Base-by-base conservation (phyloP, 2,113 vertebrate genomes). In the Pungitius pungitius region DNA sequence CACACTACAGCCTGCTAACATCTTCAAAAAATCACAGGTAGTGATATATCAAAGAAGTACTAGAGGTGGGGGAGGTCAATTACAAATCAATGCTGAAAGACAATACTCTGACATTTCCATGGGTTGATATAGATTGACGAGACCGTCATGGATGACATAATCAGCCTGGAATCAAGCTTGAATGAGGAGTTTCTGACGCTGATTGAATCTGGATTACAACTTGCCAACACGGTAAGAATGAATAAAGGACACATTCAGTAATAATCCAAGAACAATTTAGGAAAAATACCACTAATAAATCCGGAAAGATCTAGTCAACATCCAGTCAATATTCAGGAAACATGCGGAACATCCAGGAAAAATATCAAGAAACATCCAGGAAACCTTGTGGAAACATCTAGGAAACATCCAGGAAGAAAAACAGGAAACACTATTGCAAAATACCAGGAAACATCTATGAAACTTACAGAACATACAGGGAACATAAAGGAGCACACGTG, bases 111-210 rank as follows among this genome's bases (percentile, higher is more conserved):
- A 35, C 33, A 35, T 5, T 35, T 8, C 1, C 33, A 80, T 69
- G 85, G 74, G 69, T 71, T 39, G 14, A 11, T 82, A 49, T 81
- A 97, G 96, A 94, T 96, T 56, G 95, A 96, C 64, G 95, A 95
- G 39, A 55, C 73, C 0, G 94, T 97, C 67, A 95, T 97, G 2
- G 94, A 96, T 92, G 96, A 96, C 87, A 94, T 97, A 89, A 96
- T 97, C 88, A 96, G 96, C 88, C 87, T 97, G 85, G 95, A 97
- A 64, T 97, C 96, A 8, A 96, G 96, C 86, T 92, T 95, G 75
- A 97, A 94, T 0, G 95, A 97, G 1, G 95, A 96, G 49, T 95
- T 94, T 73, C 91, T 96, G 89, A 94, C 92, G 13, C 91, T 94
- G 82, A 91, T 95, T 1, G 95, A 95, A 51, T 86, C 92, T 0